Percentiles rank a stretch among this genome's conserved stretches.
These are phyloP conservation scores for Henicopernis longicauda DNA, from an alignment of 2,113 vertebrate genomes.

Conservation along the genomic window DNA sequence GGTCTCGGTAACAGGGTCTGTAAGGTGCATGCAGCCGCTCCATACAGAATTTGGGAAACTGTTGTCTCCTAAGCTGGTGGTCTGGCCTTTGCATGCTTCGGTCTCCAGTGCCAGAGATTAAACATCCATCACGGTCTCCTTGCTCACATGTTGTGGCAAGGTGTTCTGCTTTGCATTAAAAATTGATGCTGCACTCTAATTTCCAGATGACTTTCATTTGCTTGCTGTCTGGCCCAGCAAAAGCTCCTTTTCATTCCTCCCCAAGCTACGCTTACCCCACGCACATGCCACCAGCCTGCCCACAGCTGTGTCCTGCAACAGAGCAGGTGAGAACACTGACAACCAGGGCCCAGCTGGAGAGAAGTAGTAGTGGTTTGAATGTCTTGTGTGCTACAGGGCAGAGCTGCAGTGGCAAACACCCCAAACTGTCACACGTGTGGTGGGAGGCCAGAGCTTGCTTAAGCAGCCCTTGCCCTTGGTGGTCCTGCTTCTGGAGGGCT, in stretches of 20 bases:
- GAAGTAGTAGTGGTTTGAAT: not conserved
- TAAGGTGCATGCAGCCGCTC: fast-evolving
- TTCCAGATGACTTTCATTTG: not conserved
- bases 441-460: not conserved
- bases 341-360: not conserved
- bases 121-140: not conserved
- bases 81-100: not conserved
- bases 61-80: not conserved
- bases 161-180: constrained; percentile 32
- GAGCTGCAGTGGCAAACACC: not conserved
- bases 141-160: not conserved
- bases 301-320: fast-evolving
- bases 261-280: fast-evolving
- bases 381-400: not conserved
- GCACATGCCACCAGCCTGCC: not conserved
- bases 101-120: not conserved
- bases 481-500: not conserved
- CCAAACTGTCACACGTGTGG: not conserved
- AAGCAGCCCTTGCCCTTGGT: not conserved
- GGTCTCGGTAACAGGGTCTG: not conserved
- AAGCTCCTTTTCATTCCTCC: not conserved
- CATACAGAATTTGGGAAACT: not conserved
- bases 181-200: constrained; percentile 11
- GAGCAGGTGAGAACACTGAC: not conserved
- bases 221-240: not conserved